These are phyloP conservation scores for Drosophila anceps DNA, from an alignment of 2,888 invertebrate genomes.

Conservation along the genomic window DNA sequence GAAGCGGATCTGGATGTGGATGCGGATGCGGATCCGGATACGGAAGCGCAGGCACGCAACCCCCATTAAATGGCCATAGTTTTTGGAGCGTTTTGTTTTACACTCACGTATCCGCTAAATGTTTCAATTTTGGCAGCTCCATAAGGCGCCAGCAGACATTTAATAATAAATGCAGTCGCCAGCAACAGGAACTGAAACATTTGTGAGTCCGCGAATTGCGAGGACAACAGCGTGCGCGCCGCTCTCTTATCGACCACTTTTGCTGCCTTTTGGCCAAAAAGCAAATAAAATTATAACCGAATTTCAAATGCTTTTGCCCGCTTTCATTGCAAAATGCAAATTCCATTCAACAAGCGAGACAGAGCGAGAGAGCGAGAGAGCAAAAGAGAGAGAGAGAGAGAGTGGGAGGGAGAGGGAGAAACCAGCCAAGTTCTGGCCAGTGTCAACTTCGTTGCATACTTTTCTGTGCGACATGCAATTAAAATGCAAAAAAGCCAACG, in stretches of 20 bases:
- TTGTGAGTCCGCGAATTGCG: constrained; percentile 36
- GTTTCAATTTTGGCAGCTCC: constrained; percentile 78
- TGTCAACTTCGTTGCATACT: constrained; percentile 72
- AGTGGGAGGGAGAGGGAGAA: constrained; percentile 14
- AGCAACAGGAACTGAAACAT: constrained; percentile 28
- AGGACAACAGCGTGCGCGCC: constrained; percentile 47
- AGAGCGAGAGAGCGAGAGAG: no score
- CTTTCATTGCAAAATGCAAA: constrained; percentile 76
- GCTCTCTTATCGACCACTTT: constrained; percentile 30
- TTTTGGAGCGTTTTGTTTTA: constrained; percentile 10
- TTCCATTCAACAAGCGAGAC: constrained; percentile 54
- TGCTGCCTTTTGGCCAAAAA: constrained; percentile 54
- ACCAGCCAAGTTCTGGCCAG: constrained; percentile 16
- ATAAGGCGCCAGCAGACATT: constrained; percentile 65
- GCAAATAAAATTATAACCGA: constrained; percentile 76
- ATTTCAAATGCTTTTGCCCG: constrained; percentile 70
- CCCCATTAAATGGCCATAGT: constrained; percentile 44
- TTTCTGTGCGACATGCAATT: constrained; percentile 77
- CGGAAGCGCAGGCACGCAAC: constrained; percentile 60
- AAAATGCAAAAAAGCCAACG: constrained; percentile 78
- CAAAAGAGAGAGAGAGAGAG: constrained; percentile 6
- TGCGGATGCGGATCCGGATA: constrained; percentile 54
- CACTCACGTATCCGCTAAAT: constrained; percentile 69
- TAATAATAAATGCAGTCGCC: constrained; percentile 66
- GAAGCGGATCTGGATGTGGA: constrained; percentile 50